Evolutionary conservation across 2,888 invertebrate genomes (phyloP), one percentile per base, ranked within the genome.

Genomic region (Drosophila macrospina): DNA sequence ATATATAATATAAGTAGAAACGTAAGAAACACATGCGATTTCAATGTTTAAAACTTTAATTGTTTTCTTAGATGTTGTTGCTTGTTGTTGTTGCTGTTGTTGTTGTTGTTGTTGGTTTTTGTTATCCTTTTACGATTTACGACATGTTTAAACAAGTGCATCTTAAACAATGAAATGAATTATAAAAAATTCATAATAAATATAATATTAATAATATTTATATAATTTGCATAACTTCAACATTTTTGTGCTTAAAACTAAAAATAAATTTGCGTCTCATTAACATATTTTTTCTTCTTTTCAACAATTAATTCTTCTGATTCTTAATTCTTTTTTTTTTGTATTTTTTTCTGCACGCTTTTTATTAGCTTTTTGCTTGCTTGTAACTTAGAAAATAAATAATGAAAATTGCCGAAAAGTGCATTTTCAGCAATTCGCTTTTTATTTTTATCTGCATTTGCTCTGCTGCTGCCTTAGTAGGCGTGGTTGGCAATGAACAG

Each of bases 401-500:
- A 87, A 87, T 69, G 56, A 60, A 52, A 64, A 59, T 64, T 68
- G 79, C 72, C 57, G 47, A 48, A 56, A 62, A 64, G 0, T n/a
- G 24, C 64, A 15, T 37, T 59, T 45, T 26, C 47, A 57, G 79
- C 85, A 78, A 69, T 64, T 73, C 34, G 54, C 71, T 59, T 56
- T 37, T 71, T 78, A 76, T 59, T n/a, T n/a, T n/a, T 61, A 48
- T 77, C 54, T 66, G 50, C 34, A 74, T 66, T 16, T 41, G 63
- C 28, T 48, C 3, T 6, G 2, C 28, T 6, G 57, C 44, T 28
- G 24, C 57, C 59, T 84, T 98, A 99, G 93, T 99, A 99, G 83
- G 97, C 96, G 93, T 99, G 99, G 93, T 99, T 97, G 89, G 98
- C 97, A 84, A 99, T 96, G 93, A 98, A 99, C 83, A 99, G 95